A percentile compares a stretch with the other conserved stretches of the same genome.
Conservation (phyloP, 2,113 vertebrate genomes). For the Amphilophus citrinellus region DNA sequence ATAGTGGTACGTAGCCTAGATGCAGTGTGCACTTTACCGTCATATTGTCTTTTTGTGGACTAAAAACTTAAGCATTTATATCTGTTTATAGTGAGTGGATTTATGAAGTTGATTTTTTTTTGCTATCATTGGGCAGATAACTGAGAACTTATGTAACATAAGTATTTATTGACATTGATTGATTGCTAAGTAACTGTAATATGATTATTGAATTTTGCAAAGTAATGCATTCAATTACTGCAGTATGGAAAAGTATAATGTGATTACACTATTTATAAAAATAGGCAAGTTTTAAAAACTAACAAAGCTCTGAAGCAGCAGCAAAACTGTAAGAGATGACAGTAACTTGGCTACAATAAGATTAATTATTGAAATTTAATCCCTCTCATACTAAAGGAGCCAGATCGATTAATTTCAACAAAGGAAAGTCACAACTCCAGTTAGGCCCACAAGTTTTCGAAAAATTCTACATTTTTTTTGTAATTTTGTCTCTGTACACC, state of each 20-base stretch:
- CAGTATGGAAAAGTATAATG: background rate
- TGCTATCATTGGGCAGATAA: background rate
- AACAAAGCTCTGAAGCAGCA: background rate
- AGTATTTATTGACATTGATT: background rate
- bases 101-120: background rate
- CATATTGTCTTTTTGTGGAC: background rate
- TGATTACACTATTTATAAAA: background rate
- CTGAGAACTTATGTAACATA: background rate
- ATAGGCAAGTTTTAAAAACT: background rate
- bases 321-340: background rate
- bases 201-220: background rate
- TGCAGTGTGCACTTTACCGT: background rate
- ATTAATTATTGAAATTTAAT: background rate
- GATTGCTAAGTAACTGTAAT: background rate
- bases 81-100: background rate
- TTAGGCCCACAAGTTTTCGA: background rate
- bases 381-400: background rate
- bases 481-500: background rate
- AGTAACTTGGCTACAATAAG: background rate
- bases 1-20: background rate
- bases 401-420: background rate
- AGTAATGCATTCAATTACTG: background rate
- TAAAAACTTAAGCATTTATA: background rate
- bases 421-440: background rate
- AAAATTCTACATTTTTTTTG: background rate